Evolutionary conservation across 2,888 invertebrate genomes (phyloP).

Genomic region (Hipparchia semele): DNA sequence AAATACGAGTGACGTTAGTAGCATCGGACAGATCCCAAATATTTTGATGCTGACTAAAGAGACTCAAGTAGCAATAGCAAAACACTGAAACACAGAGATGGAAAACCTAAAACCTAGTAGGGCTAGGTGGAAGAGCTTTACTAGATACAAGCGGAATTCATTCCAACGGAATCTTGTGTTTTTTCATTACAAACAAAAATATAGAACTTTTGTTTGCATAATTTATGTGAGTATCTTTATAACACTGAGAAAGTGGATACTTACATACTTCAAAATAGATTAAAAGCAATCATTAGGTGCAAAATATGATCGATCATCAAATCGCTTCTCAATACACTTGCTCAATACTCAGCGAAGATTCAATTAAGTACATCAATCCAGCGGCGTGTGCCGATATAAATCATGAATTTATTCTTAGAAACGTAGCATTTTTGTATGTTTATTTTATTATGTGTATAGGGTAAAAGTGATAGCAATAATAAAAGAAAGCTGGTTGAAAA

Average conservation of each 20-base stretch:
- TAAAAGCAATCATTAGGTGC: conserved; percentile 20
- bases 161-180: too few relatives aligned
- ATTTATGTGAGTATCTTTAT: background rate
- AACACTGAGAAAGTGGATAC: background rate
- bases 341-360: conserved; percentile 21
- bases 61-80: too few relatives aligned
- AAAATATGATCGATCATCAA: conserved; percentile 15
- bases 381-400: conserved; percentile 15
- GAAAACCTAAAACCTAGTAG: too few relatives aligned
- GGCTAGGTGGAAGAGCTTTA: too few relatives aligned
- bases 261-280: conserved; percentile 7
- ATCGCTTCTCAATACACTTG: conserved; percentile 12
- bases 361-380: conserved; percentile 28
- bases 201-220: too few relatives aligned
- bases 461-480: background rate
- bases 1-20: too few relatives aligned
- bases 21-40: too few relatives aligned
- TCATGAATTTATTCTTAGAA: conserved; percentile 15
- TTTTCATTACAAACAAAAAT: too few relatives aligned
- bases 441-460: background rate
- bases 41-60: too few relatives aligned
- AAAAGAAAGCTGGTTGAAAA: conserved; percentile 1
- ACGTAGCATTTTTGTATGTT: conserved; percentile 1
- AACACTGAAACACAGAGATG: too few relatives aligned
- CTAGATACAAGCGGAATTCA: too few relatives aligned